A percentile compares a stretch with the other conserved stretches of the same genome.
These are phyloP conservation scores for Oconnorella tubifera DNA, from an alignment of 2,888 invertebrate genomes.

Conservation along the genomic window DNA sequence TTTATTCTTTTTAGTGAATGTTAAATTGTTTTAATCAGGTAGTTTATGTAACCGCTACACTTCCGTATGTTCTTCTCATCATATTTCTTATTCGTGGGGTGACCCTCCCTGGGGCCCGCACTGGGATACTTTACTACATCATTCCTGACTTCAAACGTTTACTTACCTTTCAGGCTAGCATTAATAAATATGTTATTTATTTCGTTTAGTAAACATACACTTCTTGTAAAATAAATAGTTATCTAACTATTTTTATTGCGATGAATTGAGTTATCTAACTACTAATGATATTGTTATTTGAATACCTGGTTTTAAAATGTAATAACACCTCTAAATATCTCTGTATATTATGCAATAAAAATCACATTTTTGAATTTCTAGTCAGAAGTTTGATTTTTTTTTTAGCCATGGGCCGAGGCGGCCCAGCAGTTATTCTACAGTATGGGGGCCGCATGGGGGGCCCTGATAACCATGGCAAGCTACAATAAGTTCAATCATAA, in stretches of 20 bases:
- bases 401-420: conserved; percentile 40
- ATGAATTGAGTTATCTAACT: neutral
- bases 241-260: too few relatives aligned
- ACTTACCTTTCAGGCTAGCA: conserved; percentile 32
- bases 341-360: neutral
- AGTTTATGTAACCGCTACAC: conserved; percentile 36
- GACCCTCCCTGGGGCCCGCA: conserved; percentile 46
- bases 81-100: conserved; percentile 45
- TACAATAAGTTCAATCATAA: conserved; percentile 40
- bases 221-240: too few relatives aligned
- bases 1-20: neutral
- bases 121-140: conserved; percentile 45
- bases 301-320: neutral
- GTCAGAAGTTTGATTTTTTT: neutral
- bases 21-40: conserved; percentile 33
- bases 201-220: too few relatives aligned
- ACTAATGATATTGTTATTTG: neutral
- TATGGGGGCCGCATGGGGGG: conserved; percentile 39
- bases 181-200: too few relatives aligned
- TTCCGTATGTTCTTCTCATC: conserved; percentile 40
- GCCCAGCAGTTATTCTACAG: conserved; percentile 41
- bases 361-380: neutral
- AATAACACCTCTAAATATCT: neutral
- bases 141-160: conserved; percentile 34
- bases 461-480: conserved; percentile 38